A percentile compares a stretch with the other conserved stretches of the same genome.
Evolutionary conservation across 2,888 invertebrate genomes (phyloP).

Genomic region (Rutpela maculata): DNA sequence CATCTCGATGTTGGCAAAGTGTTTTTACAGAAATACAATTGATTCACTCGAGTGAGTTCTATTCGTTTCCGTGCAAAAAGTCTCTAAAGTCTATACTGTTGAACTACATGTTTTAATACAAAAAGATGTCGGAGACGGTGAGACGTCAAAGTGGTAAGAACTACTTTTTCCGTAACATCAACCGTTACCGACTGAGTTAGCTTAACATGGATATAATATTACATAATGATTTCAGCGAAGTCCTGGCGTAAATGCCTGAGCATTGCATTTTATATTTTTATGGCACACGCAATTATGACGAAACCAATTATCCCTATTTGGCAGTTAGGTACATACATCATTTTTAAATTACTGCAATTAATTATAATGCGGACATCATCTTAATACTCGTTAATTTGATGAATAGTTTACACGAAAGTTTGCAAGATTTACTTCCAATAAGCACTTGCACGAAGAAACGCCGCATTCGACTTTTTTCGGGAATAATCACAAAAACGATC

Average conservation of each 20-base stretch:
- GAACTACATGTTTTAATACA: slow-evolving; percentile 38
- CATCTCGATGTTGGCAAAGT: too few relatives aligned
- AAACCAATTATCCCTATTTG: slow-evolving; percentile 16
- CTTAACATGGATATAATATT: slow-evolving; percentile 56
- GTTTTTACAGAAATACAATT: too few relatives aligned
- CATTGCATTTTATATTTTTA: slow-evolving; percentile 36
- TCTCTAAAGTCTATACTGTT: slow-evolving; percentile 12
- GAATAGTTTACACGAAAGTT: not conserved
- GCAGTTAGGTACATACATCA: slow-evolving; percentile 1
- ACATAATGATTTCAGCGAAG: slow-evolving; percentile 58
- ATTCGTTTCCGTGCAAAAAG: slow-evolving; percentile 10
- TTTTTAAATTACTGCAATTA: not conserved
- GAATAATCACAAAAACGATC: too few relatives aligned
- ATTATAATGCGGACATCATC: not conserved
- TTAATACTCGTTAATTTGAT: not conserved
- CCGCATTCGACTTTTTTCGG: too few relatives aligned
- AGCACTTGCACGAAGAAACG: too few relatives aligned
- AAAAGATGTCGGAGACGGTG: slow-evolving; percentile 42
- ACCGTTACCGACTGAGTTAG: slow-evolving; percentile 44
- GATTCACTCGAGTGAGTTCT: slow-evolving; percentile 2
- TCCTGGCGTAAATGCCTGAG: slow-evolving; percentile 5
- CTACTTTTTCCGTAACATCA: slow-evolving; percentile 44
- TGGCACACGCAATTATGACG: slow-evolving; percentile 18
- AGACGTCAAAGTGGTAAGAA: slow-evolving; percentile 42
- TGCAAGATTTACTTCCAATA: too few relatives aligned